Percentiles rank a stretch among this genome's conserved stretches.
phyloP scores from a whole-genome alignment of 2,797 vertebrate species.

The Myotis myotis region DNA sequence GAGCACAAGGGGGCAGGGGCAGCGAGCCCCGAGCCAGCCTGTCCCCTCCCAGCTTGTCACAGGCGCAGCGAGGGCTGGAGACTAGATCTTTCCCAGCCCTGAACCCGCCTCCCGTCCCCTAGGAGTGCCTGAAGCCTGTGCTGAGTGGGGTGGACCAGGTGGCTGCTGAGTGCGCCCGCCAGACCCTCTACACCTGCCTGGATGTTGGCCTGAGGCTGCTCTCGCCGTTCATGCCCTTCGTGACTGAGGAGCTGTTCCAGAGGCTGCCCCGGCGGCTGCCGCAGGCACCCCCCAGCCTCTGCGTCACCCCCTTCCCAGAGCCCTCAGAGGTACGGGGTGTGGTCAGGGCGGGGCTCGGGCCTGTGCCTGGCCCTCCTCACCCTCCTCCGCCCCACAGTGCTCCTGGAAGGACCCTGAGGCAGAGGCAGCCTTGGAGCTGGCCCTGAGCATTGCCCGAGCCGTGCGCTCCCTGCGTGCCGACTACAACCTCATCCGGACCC shows the following conservation, averaged over 20 bases:
- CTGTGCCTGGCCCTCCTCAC: not conserved
- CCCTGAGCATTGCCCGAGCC: slow-evolving; percentile 88
- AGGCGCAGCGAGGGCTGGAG: too few species aligned
- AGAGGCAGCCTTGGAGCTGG: slow-evolving; percentile 89
- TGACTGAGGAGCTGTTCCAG: slow-evolving; percentile 93
- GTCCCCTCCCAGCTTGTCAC: too few species aligned
- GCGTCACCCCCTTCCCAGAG: slow-evolving; percentile 89
- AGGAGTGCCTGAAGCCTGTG: slow-evolving; percentile 92
- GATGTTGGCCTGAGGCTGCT: slow-evolving; percentile 91
- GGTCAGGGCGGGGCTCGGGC: not conserved
- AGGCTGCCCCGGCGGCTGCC: slow-evolving; percentile 87
- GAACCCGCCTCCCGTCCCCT: not conserved
- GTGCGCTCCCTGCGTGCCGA: slow-evolving; percentile 92
- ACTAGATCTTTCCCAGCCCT: not conserved
- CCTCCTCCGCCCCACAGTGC: slow-evolving; percentile 82
- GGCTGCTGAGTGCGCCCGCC: slow-evolving; percentile 84
- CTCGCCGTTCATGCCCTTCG: slow-evolving; percentile 93
- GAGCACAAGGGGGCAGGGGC: not conserved
- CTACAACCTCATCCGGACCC: slow-evolving; percentile 93
- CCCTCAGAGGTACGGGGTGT: slow-evolving; percentile 76
- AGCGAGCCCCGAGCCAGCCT: too few species aligned
- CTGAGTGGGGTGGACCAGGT: slow-evolving; percentile 77
- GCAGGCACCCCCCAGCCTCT: slow-evolving; percentile 87
- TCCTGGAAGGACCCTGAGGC: slow-evolving; percentile 90
- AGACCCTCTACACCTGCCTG: slow-evolving; percentile 92